Evolutionary conservation across 2,113 vertebrate genomes (phyloP).

Genomic region (Kobus ellipsiprymnus): DNA sequence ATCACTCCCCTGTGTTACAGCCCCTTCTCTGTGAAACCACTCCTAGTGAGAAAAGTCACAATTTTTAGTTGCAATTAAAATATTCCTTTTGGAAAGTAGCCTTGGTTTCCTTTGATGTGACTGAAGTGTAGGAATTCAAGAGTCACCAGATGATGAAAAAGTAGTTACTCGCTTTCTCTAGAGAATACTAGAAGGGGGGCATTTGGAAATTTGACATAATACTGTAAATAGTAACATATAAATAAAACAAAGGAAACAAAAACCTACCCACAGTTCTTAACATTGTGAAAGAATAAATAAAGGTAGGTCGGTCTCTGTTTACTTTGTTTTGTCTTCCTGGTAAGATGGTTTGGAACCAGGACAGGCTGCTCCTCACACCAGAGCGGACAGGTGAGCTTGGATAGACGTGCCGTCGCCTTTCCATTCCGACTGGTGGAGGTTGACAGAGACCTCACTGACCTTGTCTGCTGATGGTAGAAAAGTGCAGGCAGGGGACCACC

Average conservation of each 20-base stretch:
- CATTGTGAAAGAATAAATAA: neutral
- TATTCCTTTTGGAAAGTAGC: neutral
- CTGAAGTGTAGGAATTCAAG: neutral
- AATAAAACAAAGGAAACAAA: neutral
- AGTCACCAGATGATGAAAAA: neutral
- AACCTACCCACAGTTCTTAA: neutral
- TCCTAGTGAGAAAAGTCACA: neutral
- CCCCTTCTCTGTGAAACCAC: neutral
- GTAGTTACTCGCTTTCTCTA: neutral
- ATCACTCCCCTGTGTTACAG: neutral
- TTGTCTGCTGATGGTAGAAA: neutral
- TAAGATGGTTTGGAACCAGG: neutral
- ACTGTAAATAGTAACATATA: neutral
- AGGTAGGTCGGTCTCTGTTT: neutral
- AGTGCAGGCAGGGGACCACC: neutral
- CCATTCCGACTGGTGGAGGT: neutral
- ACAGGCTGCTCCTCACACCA: neutral
- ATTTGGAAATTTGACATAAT: neutral
- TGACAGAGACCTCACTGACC: neutral
- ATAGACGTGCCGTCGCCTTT: neutral
- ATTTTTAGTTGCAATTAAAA: neutral
- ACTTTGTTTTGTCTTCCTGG: neutral
- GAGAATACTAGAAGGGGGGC: neutral
- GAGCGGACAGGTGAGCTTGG: neutral
- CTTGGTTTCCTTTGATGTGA: neutral